Conservation (phyloP, 2,888 invertebrate genomes). For the Sepiola atlantica region DNA sequence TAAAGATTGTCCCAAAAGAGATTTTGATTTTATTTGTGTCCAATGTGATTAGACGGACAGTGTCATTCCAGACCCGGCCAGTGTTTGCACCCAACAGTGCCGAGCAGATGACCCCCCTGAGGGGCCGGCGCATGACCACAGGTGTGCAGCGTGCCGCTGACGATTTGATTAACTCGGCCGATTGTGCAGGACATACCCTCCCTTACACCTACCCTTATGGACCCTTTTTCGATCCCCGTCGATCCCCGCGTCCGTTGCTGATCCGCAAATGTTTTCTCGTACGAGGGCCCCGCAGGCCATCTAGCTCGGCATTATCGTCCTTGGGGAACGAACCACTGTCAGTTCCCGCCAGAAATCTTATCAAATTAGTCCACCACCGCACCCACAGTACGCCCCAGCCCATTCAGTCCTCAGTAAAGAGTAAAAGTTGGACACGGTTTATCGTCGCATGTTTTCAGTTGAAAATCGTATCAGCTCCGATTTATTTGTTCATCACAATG, state of each 20-base stretch:
- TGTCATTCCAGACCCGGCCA: background rate
- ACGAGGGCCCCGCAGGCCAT: background rate
- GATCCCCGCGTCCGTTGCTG: background rate
- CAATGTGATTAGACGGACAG: background rate
- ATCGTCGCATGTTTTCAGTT: background rate
- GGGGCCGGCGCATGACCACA: conserved; percentile 20
- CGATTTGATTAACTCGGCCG: conserved; percentile 32
- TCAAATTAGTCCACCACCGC: background rate
- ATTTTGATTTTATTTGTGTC: background rate
- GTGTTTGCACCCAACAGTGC: background rate
- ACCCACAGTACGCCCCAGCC: no score
- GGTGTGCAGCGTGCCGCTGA: conserved; percentile 32
- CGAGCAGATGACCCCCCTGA: conserved; percentile 23
- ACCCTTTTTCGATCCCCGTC: no score
- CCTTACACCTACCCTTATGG: background rate
- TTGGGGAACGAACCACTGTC: background rate
- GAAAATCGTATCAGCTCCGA: background rate
- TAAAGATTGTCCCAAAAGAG: background rate
- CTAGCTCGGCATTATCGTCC: background rate
- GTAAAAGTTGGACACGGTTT: conserved; percentile 15
- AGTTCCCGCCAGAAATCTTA: conserved; percentile 32
- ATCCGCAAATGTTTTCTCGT: background rate
- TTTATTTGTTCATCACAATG: conserved; percentile 20
- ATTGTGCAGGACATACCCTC: background rate
- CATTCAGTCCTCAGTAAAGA: background rate